Evolutionary conservation across 2,888 invertebrate genomes (phyloP), one percentile per base, ranked within the genome.

Genomic region (Ferdinandea cuprea): DNA sequence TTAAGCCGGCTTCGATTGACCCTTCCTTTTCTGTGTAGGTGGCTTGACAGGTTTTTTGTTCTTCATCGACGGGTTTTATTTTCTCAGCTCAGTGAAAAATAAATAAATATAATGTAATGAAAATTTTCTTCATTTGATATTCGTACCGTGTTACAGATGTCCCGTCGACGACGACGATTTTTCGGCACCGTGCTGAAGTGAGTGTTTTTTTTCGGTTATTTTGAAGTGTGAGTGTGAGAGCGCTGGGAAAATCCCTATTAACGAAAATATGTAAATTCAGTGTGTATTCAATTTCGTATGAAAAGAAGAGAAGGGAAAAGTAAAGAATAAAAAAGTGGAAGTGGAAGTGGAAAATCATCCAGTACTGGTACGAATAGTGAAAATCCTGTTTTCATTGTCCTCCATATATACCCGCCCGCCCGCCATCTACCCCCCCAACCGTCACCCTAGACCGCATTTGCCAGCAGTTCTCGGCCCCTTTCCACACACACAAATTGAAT

Each of bases 181-280:
- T 78, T 83, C 78, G 83, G 56, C 72, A 78, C 73, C 56, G 72
- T 83, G 68, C 48, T 72, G 58, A 73, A 78, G 68, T 73, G 66
- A 83, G 78, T 78, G 78, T 52, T 73, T 68, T 73, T 65, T 59
- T 66, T n/a, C n/a, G n/a, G n/a, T n/a, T n/a, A n/a, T n/a, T n/a
- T n/a, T n/a, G n/a, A 56, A 78, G 56, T 83, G 83, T 77, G 78
- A 83, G 77, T 68, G 83, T 78, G 78, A 83, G 83, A 83, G 78
- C 78, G 71, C 61, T 83, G 78, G 72, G 78, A 78, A 81, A 83
- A 78, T 78, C 83, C 72, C 78, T 83, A 77, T 83, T 83, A 83
- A 83, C 78, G 78, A 78, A 83, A 83, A 83, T 83, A 83, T 78
- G 83, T 83, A 83, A 83, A 83, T 83, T 83, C 73, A 83, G 83